Evolutionary conservation across 2,888 invertebrate species (phyloP), one percentile per base, ranked within the genome.

Genomic region (Cyclophora punctaria): DNA sequence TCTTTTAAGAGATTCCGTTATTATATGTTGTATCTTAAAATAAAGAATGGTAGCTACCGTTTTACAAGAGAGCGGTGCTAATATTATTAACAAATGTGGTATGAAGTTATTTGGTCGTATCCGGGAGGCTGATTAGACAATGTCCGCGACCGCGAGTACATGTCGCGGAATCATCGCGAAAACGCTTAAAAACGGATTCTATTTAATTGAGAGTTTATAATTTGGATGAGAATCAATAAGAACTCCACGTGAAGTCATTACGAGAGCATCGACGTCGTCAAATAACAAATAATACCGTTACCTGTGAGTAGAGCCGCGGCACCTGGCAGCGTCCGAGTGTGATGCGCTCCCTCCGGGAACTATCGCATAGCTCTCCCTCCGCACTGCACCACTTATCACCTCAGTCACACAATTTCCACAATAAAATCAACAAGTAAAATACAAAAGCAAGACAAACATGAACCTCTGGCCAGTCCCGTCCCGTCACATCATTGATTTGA

Each of bases 401-500:
- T 65, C 73, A 58, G 69, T 76, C 68, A 75, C 70, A 66, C 64
- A 73, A 73, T 75, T 74, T 72, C 73, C 69, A 52, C 73, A 69
- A 59, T 74, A 78, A 78, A 83, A 81, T 85, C 86, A 87, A 87
- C 87, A 86, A 87, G 86, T 86, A 80, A 78, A 73, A 64, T 76
- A 73, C 59, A 75, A 75, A 80, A 37, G 37, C 37, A 37, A 78
- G 72, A 67, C 75, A 78, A 84, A 83, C 83, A 83, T 69, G 77
- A 56, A 75, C 54, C 73, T 63, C 75, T 37, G 37, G 5, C 37
- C 37, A 37, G 5, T 37, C 37, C 37, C 37, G 37, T 37, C 37
- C 79, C 80, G 83, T 83, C 83, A 83, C 80, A 80, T 82, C 62
- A 62, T 64, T 61, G 51, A 48, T 35, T 50, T 62, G 62, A 66